Evolutionary conservation across 2,888 invertebrate species (phyloP), one percentile per base, ranked within the genome.

Genomic region (Nycteola revayana): DNA sequence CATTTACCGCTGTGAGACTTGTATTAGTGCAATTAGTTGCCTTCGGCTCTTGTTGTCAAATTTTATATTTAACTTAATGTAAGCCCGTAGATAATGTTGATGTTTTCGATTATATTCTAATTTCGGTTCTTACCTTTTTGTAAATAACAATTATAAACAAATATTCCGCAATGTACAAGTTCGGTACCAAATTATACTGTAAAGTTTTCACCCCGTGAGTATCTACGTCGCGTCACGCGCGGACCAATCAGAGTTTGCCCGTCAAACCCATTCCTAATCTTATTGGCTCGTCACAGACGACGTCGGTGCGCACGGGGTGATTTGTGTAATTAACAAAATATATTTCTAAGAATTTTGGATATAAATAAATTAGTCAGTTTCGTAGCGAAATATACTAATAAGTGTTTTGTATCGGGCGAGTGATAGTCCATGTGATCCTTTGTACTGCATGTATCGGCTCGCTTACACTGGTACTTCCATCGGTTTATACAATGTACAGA

Each of bases 1-100:
- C 52, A 56, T 35, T 25, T 60, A 50, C 61, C 59, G 65, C 70
- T 66, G 68, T 65, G 67, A 62, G 58, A 60, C 65, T 65, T 64
- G 68, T 64, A 54, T 71, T 75, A 70, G 79, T 77, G 81, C 79
- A 80, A 81, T 75, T 74, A 69, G 64, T 67, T 65, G 70, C 70
- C 67, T 60, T 55, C 48, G 56, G 62, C 64, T 66, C 49, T 67
- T 68, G 67, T 72, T 66, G 69, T 72, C 67, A 66, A 59, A 54
- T 63, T 64, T 55, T 65, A 64, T 59, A 46, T 50, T 47, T 43
- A 48, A 41, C 32, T 33, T 37, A 38, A 28, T 37, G 20, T 55
- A 43, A 48, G 42, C 27, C 21, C 18, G 21, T 42, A 46, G 39
- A 14, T 46, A 36, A 42, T 30, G n/a, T 40, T 36, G 31, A 39